phyloP scores from a whole-genome alignment of 2,888 invertebrate genomes.

The Phaedon cochleariae region DNA sequence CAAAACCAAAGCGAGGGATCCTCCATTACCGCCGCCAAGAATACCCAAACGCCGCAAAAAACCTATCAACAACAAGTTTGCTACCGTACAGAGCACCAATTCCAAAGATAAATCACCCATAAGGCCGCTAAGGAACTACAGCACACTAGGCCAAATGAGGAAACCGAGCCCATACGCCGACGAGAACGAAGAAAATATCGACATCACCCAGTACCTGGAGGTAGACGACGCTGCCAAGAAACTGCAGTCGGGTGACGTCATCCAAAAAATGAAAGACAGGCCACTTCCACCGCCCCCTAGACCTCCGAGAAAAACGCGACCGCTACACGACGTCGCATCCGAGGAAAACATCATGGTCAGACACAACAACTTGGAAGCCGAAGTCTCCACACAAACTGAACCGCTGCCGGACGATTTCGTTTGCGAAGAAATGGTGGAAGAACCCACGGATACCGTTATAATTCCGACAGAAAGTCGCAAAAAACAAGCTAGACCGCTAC shows the following conservation, averaged over 20 bases:
- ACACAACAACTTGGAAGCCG: constrained; percentile 67
- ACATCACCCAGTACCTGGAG: constrained; percentile 69
- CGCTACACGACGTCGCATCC: constrained; percentile 54
- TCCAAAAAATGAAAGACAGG: constrained; percentile 85
- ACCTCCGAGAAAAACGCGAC: constrained; percentile 70
- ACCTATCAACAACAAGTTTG: constrained; percentile 69
- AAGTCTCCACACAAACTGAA: constrained; percentile 86
- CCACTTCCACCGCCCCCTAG: constrained; percentile 88
- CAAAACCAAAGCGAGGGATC: constrained; percentile 65
- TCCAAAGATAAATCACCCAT: constrained; percentile 64
- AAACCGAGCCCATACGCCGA: constrained; percentile 41
- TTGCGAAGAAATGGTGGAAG: constrained; percentile 66
- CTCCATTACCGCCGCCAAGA: constrained; percentile 68
- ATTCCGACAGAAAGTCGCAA: constrained; percentile 25
- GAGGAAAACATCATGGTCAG: constrained; percentile 48
- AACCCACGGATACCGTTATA: constrained; percentile 40
- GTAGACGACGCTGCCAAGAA: constrained; percentile 69
- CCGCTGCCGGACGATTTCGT: constrained; percentile 82
- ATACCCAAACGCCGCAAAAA: constrained; percentile 65
- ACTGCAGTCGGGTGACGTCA: constrained; percentile 77
- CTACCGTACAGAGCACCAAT: constrained; percentile 69
- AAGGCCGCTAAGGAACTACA: constrained; percentile 69
- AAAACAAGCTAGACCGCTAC: constrained; percentile 14
- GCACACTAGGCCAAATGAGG: constrained; percentile 65
- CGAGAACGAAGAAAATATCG: constrained; percentile 63